Evolutionary conservation across 2,888 invertebrate species (phyloP).

Genomic region (Chaetogeoica ovagalla): DNA sequence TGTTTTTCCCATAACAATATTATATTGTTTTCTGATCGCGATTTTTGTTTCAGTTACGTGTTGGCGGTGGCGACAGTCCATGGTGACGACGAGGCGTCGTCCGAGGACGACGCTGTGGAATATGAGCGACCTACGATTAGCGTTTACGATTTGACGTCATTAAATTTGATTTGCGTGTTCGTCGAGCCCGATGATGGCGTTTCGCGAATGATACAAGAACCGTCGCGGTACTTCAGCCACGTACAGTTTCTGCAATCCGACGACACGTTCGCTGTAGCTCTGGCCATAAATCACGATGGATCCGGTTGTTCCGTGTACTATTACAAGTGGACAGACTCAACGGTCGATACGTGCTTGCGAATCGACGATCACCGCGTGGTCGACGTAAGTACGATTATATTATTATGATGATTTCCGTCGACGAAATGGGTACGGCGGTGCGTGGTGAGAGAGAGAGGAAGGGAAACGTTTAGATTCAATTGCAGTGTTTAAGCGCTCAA

Average conservation of each 20-base stretch:
- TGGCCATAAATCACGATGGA: slow-evolving; percentile 66
- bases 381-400: slow-evolving; percentile 60
- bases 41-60: not conserved
- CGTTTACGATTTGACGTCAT: slow-evolving; percentile 72
- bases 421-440: too few species aligned
- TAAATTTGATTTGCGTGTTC: slow-evolving; percentile 70
- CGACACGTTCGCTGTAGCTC: slow-evolving; percentile 75
- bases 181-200: slow-evolving; percentile 67
- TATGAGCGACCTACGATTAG: slow-evolving; percentile 70
- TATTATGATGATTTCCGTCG: too few species aligned
- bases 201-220: not conserved
- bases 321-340: slow-evolving; percentile 81
- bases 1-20: too few species aligned
- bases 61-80: slow-evolving; percentile 62
- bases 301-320: slow-evolving; percentile 81
- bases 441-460: too few species aligned
- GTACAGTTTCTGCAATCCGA: slow-evolving; percentile 76
- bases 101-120: slow-evolving; percentile 55
- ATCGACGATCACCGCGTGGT: slow-evolving; percentile 67
- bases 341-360: slow-evolving; percentile 67
- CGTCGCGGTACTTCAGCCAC: slow-evolving; percentile 69
- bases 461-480: too few species aligned
- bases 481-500: too few species aligned
- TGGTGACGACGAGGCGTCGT: slow-evolving; percentile 60
- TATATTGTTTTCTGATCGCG: too few species aligned